Evolutionary conservation across 2,888 invertebrate genomes (phyloP).

Genomic region (Chymomyza fuscimana): DNA sequence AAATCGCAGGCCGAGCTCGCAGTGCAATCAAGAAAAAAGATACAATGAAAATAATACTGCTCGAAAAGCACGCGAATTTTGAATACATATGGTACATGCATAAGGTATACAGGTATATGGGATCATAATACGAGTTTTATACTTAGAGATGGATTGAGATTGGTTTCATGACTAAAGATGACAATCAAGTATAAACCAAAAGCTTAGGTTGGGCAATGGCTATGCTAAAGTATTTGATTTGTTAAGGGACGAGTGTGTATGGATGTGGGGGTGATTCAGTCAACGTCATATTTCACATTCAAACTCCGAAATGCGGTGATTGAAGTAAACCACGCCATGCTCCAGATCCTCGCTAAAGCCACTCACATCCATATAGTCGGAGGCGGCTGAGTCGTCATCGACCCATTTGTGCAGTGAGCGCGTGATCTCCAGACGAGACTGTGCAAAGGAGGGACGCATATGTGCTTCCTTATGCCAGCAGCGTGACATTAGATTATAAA

Average conservation of each 20-base stretch:
- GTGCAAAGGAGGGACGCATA: constrained; percentile 86
- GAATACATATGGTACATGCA: constrained; percentile 19
- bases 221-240: constrained; percentile 24
- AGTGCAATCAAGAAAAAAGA: constrained; percentile 24
- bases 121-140: not conserved
- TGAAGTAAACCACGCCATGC: constrained; percentile 80
- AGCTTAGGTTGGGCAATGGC: constrained; percentile 39
- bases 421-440: constrained; percentile 80
- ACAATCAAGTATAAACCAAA: constrained; percentile 6
- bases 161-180: not conserved
- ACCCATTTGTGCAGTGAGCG: constrained; percentile 79
- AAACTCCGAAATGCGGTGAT: constrained; percentile 83
- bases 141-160: constrained; percentile 7
- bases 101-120: not conserved
- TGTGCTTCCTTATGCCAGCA: constrained; percentile 86
- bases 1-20: constrained; percentile 34
- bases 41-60: constrained; percentile 65
- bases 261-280: constrained; percentile 50
- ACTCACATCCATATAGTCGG: constrained; percentile 80
- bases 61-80: constrained; percentile 63
- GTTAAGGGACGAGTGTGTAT: not conserved
- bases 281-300: constrained; percentile 83
- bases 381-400: constrained; percentile 78
- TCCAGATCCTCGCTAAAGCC: constrained; percentile 80
- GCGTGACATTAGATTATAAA: constrained; percentile 84